These are phyloP conservation scores for Anoplius nigerrimus DNA, from an alignment of 2,888 invertebrate species.

Conservation along the genomic window DNA sequence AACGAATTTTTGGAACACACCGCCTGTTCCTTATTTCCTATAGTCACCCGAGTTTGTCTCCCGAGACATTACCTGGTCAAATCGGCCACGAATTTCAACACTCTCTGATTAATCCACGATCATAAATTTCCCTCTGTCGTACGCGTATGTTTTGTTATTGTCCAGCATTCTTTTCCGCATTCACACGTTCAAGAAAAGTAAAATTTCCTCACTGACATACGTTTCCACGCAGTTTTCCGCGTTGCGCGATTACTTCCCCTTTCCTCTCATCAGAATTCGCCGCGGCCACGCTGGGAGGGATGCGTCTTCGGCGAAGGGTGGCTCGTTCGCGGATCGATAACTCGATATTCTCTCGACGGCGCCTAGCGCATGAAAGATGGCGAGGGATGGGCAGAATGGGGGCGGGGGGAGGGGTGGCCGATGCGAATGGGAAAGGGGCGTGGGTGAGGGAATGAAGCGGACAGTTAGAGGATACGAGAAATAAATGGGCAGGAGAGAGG, in stretches of 20 bases:
- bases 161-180: not conserved
- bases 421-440: slow-evolving; percentile 5
- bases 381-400: slow-evolving; percentile 21
- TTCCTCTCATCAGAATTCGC: slow-evolving; percentile 21
- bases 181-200: not conserved
- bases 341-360: slow-evolving; percentile 33
- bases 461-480: not conserved
- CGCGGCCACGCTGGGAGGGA: slow-evolving; percentile 5
- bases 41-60: no score
- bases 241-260: slow-evolving; percentile 26
- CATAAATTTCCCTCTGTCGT: no score
- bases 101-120: no score
- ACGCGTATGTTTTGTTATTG: no score
- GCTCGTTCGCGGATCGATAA: slow-evolving; percentile 46
- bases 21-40: no score
- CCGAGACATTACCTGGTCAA: no score
- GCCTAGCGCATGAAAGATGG: not conserved
- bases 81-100: no score
- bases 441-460: slow-evolving; percentile 6
- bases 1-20: no score
- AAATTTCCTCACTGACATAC: not conserved
- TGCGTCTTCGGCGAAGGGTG: slow-evolving; percentile 28
- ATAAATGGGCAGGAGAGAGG: not conserved
- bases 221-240: not conserved
- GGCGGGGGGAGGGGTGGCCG: slow-evolving; percentile 25